Evolutionary conservation across 1,140 invertebrate genomes (phyloP).

Genomic region (Micrasema minimum): DNA sequence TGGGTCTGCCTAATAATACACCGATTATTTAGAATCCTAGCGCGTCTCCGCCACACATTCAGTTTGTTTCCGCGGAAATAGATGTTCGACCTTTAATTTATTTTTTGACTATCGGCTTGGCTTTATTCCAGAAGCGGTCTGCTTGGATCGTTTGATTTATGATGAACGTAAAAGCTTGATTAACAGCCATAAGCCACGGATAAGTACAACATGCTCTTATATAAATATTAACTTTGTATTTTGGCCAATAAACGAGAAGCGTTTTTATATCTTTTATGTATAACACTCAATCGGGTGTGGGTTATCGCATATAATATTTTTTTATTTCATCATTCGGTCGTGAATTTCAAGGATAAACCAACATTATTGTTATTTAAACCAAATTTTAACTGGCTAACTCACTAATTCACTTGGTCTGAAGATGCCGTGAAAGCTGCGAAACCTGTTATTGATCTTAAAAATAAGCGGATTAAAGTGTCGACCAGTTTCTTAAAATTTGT

Average conservation of each 20-base stretch:
- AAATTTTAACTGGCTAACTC: too few relatives aligned
- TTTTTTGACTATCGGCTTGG: slow-evolving; percentile 51
- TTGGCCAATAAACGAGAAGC: not conserved
- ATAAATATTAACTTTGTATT: slow-evolving; percentile 17
- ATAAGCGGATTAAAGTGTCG: too few relatives aligned
- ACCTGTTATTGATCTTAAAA: too few relatives aligned
- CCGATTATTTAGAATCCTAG: too few relatives aligned
- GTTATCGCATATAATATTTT: too few relatives aligned
- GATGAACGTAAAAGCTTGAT: slow-evolving; percentile 43
- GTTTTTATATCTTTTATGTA: not conserved
- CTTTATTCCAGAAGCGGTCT: slow-evolving; percentile 42
- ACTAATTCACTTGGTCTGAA: too few relatives aligned
- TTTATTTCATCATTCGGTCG: too few relatives aligned
- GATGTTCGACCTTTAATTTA: slow-evolving; percentile 52
- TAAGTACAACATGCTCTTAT: slow-evolving; percentile 19
- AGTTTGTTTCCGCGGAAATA: slow-evolving; percentile 46
- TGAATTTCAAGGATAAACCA: too few relatives aligned
- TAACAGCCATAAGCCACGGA: slow-evolving; percentile 32
- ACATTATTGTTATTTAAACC: too few relatives aligned
- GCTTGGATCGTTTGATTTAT: slow-evolving; percentile 51
- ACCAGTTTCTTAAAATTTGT: too few relatives aligned
- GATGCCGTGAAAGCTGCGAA: too few relatives aligned
- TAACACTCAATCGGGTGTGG: not conserved
- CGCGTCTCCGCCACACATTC: not conserved
- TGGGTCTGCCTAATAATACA: too few relatives aligned